Evolutionary conservation across 2,888 invertebrate species (phyloP).

Genomic region (Patella pellucida): DNA sequence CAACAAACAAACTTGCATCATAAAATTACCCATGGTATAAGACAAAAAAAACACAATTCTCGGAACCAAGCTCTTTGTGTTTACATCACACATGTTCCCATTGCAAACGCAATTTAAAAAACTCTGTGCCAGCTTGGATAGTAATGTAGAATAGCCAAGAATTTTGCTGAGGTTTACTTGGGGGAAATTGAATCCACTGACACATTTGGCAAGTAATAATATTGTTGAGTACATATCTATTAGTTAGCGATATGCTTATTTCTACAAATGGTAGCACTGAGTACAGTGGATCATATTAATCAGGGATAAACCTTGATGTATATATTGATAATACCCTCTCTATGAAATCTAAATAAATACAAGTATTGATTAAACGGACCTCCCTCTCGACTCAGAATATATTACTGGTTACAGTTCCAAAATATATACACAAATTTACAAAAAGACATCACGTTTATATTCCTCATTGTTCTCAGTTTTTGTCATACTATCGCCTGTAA

Average conservation of each 20-base stretch:
- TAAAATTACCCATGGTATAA: neutral
- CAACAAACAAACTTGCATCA: neutral
- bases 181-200: neutral
- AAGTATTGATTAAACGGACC: neutral
- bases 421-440: no score
- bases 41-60: neutral
- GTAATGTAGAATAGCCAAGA: neutral
- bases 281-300: no score
- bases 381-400: neutral
- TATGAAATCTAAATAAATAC: no score
- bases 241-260: neutral
- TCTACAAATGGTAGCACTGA: no score
- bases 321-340: no score
- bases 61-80: neutral
- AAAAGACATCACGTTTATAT: no score
- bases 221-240: slow-evolving; percentile 1
- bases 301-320: no score
- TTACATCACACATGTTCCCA: neutral
- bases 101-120: neutral
- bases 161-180: neutral
- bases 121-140: neutral
- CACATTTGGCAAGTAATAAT: neutral
- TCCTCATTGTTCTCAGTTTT: no score
- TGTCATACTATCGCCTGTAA: no score
- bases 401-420: no score